phyloP scores from a whole-genome alignment of 2,888 invertebrate species.

The Luperina testacea region DNA sequence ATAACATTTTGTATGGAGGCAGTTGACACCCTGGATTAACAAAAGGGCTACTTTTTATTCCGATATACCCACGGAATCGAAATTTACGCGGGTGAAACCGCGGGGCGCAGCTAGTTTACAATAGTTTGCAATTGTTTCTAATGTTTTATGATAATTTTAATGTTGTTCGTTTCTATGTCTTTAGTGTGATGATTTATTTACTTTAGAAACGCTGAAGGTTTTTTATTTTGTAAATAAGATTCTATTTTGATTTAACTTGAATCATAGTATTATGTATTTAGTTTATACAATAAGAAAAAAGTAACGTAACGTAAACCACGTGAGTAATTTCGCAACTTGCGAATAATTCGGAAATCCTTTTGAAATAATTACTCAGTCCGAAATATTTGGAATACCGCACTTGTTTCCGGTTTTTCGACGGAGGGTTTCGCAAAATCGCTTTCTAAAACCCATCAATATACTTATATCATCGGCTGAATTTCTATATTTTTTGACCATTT shows the following conservation, averaged over 20 bases:
- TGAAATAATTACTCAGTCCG: conserved; percentile 48
- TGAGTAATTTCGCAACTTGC: conserved; percentile 32
- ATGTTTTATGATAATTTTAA: not conserved
- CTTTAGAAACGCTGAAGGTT: not conserved
- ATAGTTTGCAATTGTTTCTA: not conserved
- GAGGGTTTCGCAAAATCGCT: conserved; percentile 73
- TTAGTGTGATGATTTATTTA: not conserved
- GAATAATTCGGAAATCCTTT: conserved; percentile 51
- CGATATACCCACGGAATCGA: too few relatives aligned
- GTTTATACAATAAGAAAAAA: not conserved
- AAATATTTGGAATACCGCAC: conserved; percentile 62
- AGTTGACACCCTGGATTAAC: too few relatives aligned
- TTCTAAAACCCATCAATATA: conserved; percentile 74
- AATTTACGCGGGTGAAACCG: too few relatives aligned
- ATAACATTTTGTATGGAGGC: too few relatives aligned
- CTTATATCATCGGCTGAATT: conserved; percentile 72
- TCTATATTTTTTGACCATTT: conserved; percentile 77
- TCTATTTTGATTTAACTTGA: not conserved
- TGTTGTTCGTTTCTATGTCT: not conserved
- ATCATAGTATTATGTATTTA: not conserved
- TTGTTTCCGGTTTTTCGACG: conserved; percentile 66
- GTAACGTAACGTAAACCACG: not conserved
- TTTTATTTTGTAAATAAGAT: not conserved
- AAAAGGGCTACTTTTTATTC: too few relatives aligned
- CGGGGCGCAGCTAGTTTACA: not conserved